Percentiles rank a stretch among this genome's conserved stretches.
Conservation (phyloP, 2,888 invertebrate genomes). For the Tortricodes alternella region DNA sequence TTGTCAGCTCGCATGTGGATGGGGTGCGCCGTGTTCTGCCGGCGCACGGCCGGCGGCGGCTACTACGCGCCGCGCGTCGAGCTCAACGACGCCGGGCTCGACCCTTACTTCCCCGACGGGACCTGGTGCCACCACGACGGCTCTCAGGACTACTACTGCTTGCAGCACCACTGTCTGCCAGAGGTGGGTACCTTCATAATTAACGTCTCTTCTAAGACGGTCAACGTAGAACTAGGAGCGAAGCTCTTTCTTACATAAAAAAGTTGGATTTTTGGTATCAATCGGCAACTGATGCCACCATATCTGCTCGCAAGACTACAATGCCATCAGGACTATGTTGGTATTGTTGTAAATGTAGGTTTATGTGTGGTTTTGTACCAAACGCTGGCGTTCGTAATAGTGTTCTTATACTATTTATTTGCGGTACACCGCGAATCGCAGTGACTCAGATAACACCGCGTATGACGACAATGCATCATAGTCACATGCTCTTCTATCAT, state of each 20-base stretch:
- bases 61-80: constrained; percentile 90
- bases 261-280: too few relatives aligned
- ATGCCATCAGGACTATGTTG: too few relatives aligned
- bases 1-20: constrained; percentile 86
- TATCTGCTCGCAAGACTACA: too few relatives aligned
- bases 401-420: too few relatives aligned
- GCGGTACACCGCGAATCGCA: too few relatives aligned
- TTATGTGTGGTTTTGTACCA: too few relatives aligned
- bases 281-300: too few relatives aligned
- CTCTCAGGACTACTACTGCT: constrained; percentile 86
- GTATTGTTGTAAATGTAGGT: too few relatives aligned
- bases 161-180: constrained; percentile 89
- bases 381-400: background rate
- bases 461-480: constrained; percentile 45
- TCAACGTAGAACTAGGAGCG: too few relatives aligned
- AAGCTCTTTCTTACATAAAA: too few relatives aligned
- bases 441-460: background rate
- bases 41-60: constrained; percentile 84
- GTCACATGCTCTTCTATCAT: constrained; percentile 55
- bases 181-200: constrained; percentile 73
- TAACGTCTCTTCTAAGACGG: too few relatives aligned
- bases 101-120: constrained; percentile 91
- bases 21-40: constrained; percentile 91
- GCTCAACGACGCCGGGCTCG: constrained; percentile 87
- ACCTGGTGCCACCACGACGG: constrained; percentile 90